Evolutionary conservation across 2,888 invertebrate genomes (phyloP), one percentile per base, ranked within the genome.

Genomic region (Sinohyriopsis cumingii): DNA sequence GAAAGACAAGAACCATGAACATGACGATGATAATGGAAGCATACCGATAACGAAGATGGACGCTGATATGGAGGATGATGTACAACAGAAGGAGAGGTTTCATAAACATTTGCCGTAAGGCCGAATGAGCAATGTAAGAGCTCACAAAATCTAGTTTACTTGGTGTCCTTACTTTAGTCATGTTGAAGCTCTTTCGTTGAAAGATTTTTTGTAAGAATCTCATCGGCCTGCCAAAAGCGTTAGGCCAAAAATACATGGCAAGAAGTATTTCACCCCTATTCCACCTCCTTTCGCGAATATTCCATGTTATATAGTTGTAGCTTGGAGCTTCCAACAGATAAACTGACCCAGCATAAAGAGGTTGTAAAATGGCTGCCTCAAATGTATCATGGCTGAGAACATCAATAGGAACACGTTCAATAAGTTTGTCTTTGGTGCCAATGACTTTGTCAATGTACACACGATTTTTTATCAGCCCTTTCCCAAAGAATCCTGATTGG

Each of bases 301-400:
- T 84, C 87, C 87, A 87, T 5, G 85, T 83, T 22, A 87, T 77
- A 66, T 84, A 86, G 67, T 87, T 87, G 67, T 82, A 82, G 45
- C 82, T 80, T 0, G 87, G 87, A 1, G 85, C 84, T 65, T 87
- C 87, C 57, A 83, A 68, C 9, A 87, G 65, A 64, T 73, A 80
- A 1, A 82, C 78, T 28, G 84, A 83, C 5, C 84, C 80, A 9
- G 84, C 85, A 69, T 84, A 86, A 15, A 83, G 71, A 0, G 87
- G 86, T 25, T 81, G 75, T 57, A 87, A 70, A 2, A 86, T 72
- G 1, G 86, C 85, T 19, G 87, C 86, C 63, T 87, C 87, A 71
- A 85, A 87, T 12, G 87, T 87, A 66, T 86, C 87, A 65, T 87
- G 87, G 65, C 87, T 87, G 5, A 87, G 76, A 9, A 86, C 87